Conservation (phyloP, 2,888 invertebrate species). For the Chrysodeixis includens region DNA sequence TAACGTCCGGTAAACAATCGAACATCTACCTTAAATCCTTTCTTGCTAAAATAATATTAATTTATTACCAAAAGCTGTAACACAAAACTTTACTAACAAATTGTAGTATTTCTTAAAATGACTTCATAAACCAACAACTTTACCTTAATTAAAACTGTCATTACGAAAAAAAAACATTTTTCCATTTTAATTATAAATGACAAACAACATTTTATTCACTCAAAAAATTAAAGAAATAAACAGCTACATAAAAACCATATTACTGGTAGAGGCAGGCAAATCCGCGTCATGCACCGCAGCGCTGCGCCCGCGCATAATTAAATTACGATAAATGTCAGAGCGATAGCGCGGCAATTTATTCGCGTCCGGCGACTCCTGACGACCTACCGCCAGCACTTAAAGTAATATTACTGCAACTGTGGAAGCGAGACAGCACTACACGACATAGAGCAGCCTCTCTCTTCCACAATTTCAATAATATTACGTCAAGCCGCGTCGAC, state of each 20-base stretch:
- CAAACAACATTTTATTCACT: constrained; percentile 19
- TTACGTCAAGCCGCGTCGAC: too few species aligned
- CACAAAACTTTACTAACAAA: too few species aligned
- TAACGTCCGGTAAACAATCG: too few species aligned
- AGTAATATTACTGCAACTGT: too few species aligned
- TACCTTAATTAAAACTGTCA: background rate
- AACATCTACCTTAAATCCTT: too few species aligned
- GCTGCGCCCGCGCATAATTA: constrained; percentile 70
- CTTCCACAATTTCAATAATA: too few species aligned
- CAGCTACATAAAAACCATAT: background rate
- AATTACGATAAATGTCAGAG: constrained; percentile 76
- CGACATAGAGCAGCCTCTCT: too few species aligned
- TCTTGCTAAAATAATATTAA: too few species aligned
- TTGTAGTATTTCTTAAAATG: background rate
- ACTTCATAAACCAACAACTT: background rate
- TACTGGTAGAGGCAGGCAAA: constrained; percentile 27
- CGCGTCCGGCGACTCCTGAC: constrained; percentile 53
- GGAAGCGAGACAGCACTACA: too few species aligned
- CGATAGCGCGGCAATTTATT: constrained; percentile 71
- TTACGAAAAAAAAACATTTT: background rate
- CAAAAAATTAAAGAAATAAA: constrained; percentile 6
- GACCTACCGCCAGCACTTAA: too few species aligned
- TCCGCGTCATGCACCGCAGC: constrained; percentile 52
- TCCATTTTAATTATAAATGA: background rate
- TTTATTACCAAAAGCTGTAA: too few species aligned